A percentile compares a stretch with the other conserved stretches of the same genome.
Evolutionary conservation across 2,888 invertebrate genomes (phyloP).

Genomic region (Tolmerus cingulatus): DNA sequence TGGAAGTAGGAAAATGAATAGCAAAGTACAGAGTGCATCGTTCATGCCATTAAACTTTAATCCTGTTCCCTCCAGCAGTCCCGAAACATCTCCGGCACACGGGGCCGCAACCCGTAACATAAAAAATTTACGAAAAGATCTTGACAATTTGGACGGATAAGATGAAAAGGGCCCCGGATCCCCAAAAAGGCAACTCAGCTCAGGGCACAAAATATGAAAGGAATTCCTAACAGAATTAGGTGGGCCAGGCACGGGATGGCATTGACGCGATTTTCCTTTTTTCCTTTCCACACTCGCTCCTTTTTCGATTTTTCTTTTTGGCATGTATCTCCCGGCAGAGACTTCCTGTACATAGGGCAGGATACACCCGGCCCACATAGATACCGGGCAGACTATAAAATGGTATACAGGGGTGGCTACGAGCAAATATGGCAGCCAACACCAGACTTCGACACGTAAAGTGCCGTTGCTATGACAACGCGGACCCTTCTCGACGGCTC

Average conservation of each 20-base stretch:
- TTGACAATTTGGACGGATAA: conserved; percentile 22
- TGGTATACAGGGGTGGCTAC: conserved; percentile 53
- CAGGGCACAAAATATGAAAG: conserved; percentile 23
- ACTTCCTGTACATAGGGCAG: not conserved
- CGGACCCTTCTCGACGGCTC: conserved; percentile 52
- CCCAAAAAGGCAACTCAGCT: conserved; percentile 26
- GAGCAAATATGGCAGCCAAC: conserved; percentile 64
- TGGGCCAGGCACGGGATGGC: conserved; percentile 8
- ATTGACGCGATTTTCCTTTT: conserved; percentile 17
- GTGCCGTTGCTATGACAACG: conserved; percentile 63
- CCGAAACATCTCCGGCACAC: not conserved
- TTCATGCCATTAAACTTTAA: not conserved
- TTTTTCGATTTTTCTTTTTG: not conserved
- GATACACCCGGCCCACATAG: not conserved
- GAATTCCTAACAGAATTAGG: conserved; percentile 33
- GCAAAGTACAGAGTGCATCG: not conserved
- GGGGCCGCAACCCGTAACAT: conserved; percentile 13
- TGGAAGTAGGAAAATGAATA: not conserved
- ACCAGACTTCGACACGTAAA: conserved; percentile 63
- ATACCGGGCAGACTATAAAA: conserved; percentile 22
- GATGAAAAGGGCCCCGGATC: not conserved
- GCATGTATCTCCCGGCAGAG: not conserved
- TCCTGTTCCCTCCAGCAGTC: not conserved
- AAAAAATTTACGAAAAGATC: conserved; percentile 10
- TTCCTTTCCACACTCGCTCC: not conserved